Evolutionary conservation across 2,888 invertebrate species (phyloP).

Genomic region (Diloba caeruleocephala): DNA sequence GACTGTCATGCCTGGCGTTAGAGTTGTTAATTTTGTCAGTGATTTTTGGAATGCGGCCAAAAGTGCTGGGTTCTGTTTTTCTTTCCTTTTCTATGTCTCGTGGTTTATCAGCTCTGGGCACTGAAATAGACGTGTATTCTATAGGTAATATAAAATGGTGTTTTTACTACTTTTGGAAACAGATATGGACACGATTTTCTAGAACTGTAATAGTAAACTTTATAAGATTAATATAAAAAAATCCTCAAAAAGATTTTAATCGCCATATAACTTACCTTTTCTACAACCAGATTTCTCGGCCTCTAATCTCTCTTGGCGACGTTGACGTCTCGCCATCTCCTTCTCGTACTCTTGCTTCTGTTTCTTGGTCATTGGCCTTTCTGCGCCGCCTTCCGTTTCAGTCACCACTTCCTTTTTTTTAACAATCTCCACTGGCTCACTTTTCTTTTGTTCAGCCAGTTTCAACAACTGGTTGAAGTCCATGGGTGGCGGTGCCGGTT

Average conservation of each 20-base stretch:
- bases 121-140: conserved; percentile 58
- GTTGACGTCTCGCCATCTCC: conserved; percentile 91
- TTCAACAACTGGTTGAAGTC: conserved; percentile 94
- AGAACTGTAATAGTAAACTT: too few relatives aligned
- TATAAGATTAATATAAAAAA: too few relatives aligned
- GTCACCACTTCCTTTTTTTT: conserved; percentile 71
- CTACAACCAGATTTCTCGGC: conserved; percentile 68
- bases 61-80: conserved; percentile 68
- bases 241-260: too few relatives aligned
- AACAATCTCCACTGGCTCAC: conserved; percentile 91
- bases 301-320: conserved; percentile 78
- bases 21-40: conserved; percentile 68
- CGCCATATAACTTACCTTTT: conserved; percentile 61
- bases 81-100: conserved; percentile 67
- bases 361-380: conserved; percentile 94
- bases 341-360: conserved; percentile 93
- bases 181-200: too few relatives aligned
- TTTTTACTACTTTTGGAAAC: too few relatives aligned
- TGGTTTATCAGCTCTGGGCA: conserved; percentile 61
- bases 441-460: conserved; percentile 95
- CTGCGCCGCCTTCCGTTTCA: conserved; percentile 86
- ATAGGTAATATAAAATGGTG: neutral
- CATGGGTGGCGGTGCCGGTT: conserved; percentile 92
- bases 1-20: conserved; percentile 63
- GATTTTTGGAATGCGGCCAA: conserved; percentile 88